These are phyloP conservation scores for Oxycera nigricornis DNA, from an alignment of 2,888 invertebrate species.

Conservation along the genomic window DNA sequence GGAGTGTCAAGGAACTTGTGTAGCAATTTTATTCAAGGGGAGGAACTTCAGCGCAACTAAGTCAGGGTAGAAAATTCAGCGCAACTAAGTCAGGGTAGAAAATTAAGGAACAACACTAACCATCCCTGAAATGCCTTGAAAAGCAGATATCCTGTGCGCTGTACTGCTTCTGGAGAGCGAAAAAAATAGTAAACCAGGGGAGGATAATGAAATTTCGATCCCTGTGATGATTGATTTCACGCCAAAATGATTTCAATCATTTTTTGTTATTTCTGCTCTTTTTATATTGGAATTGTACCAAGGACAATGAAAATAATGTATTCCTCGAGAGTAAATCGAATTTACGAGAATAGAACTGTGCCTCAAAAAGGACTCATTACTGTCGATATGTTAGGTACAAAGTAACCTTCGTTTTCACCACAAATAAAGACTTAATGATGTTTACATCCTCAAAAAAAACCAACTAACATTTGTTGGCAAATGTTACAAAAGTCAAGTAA, in stretches of 20 bases:
- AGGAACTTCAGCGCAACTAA: too few species aligned
- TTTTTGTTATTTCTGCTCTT: constrained; percentile 37
- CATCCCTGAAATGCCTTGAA: not conserved
- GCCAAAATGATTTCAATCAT: constrained; percentile 47
- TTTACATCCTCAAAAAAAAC: not conserved
- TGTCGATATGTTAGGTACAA: too few species aligned
- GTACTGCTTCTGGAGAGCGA: constrained; percentile 14
- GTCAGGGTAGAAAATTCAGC: too few species aligned
- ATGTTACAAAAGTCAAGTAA: not conserved
- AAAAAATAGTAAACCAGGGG: constrained; percentile 41
- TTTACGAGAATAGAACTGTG: not conserved
- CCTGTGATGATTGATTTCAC: constrained; percentile 47
- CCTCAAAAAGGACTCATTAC: too few species aligned
- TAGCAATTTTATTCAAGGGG: constrained; percentile 1
- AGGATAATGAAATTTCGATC: constrained; percentile 46
- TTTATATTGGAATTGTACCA: not conserved
- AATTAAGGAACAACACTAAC: too few species aligned
- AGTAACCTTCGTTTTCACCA: too few species aligned
- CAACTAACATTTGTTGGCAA: not conserved
- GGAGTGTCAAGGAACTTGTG: not conserved
- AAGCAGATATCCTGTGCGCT: not conserved
- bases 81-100: too few species aligned
- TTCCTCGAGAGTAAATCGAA: not conserved
- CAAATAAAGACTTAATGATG: too few species aligned
- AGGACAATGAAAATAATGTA: constrained; percentile 12